Base-by-base conservation (phyloP, 2,113 vertebrate genomes). In the Istiophorus platypterus region DNA sequence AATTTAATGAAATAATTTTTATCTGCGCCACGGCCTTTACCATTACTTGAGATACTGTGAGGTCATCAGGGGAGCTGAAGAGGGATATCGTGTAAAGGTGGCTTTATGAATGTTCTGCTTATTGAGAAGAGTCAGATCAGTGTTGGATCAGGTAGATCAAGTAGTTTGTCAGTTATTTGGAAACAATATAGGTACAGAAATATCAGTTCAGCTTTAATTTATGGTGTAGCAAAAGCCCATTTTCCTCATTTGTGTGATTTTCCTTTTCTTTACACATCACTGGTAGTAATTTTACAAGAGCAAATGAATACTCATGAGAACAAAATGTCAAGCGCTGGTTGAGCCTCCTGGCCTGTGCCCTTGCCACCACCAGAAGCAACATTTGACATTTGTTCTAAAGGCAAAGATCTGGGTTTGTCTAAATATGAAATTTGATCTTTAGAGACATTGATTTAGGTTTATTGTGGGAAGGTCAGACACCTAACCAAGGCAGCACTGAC, bases 371-470 rank as follows among this genome's bases (percentile, higher is more conserved):
- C 88, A 65, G 54, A 68, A 89, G 85, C 85, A 82, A 67, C 51
- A 49, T 85, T 87, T 89, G 89, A 92, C 88, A 91, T 92, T 91
- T 92, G 76, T 80, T 82, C 73, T 47, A 47, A 72, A 89, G 81
- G 76, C 47, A 18, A 79, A 79, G 49, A 80, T 80, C 74, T 63
- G 68, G 29, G 76, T 82, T 83, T 73, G 85, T 84, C 81, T 84
- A 71, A 82, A 85, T 80, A 64, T 71, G 77, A 88, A 87, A 88
- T 78, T 41, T 82, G 77, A 85, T 86, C 82, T 90, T 84, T 73
- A 59, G 52, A 62, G 66, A 85, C 52, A 73, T 76, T 68, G 82
- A 90, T 87, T 87, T 15, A 29, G 61, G 26, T 72, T 72, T 85
- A 63, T 67, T 71, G 78, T 58, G 63, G 41, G 39, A 83, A 83